A percentile compares a stretch with the other conserved stretches of the same genome.
Conservation (phyloP, 2,888 invertebrate genomes). For the Lypha dubia region DNA sequence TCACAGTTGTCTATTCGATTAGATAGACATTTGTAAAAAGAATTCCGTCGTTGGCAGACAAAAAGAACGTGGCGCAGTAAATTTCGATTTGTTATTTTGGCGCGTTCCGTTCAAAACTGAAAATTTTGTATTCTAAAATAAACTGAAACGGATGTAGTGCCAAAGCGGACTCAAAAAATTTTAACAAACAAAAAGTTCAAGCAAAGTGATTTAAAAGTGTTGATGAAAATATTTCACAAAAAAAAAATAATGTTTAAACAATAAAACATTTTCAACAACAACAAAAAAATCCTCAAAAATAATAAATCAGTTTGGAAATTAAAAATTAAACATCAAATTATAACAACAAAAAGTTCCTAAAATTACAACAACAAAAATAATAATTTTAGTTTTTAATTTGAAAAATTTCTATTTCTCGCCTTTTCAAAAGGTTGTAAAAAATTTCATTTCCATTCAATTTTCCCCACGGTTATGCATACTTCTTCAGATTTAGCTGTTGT, state of each 20-base stretch:
- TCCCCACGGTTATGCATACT: conserved; percentile 74
- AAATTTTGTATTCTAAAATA: conserved; percentile 25
- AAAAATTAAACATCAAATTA: conserved; percentile 19
- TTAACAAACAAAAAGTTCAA: neutral
- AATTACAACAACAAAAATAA: conserved; percentile 29
- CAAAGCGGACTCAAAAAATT: conserved; percentile 18
- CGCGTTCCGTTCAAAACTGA: conserved; percentile 60
- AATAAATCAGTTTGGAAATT: neutral
- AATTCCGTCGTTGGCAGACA: conserved; percentile 83
- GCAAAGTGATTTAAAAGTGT: conserved; percentile 28
- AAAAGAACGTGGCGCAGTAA: conserved; percentile 62
- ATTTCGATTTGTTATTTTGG: conserved; percentile 59
- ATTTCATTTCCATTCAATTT: conserved; percentile 29
- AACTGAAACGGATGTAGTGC: conserved; percentile 44
- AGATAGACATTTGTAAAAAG: conserved; percentile 81
- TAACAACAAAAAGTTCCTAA: conserved; percentile 71
- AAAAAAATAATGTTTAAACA: conserved; percentile 19
- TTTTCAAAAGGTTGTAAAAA: conserved; percentile 37
- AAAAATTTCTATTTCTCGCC: conserved; percentile 23
- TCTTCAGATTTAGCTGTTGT: conserved; percentile 76
- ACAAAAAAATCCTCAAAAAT: conserved; percentile 10
- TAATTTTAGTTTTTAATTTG: conserved; percentile 3
- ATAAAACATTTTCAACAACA: conserved; percentile 12
- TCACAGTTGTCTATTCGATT: conserved; percentile 53
- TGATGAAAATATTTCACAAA: neutral